phyloP scores from a whole-genome alignment of 2,113 vertebrate species.

The Lamprologus sp. region DNA sequence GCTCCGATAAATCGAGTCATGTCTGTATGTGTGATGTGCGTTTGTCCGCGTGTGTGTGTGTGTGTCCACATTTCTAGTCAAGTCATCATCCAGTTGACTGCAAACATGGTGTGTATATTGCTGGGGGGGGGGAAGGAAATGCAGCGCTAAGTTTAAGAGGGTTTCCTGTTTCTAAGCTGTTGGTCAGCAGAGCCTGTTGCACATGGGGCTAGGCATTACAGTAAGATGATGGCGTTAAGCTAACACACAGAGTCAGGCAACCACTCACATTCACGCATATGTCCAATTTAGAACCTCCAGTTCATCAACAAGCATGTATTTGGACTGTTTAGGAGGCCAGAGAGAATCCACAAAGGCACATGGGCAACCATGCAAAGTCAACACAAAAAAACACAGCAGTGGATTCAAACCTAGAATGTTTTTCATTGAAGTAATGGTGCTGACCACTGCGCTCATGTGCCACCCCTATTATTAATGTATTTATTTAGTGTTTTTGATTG shows the following conservation, averaged over 20 bases:
- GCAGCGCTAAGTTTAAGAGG: not conserved
- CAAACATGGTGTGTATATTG: not conserved
- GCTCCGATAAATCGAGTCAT: not conserved
- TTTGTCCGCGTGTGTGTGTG: rapidly evolving
- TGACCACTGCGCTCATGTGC: not conserved
- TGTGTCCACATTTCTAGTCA: not conserved
- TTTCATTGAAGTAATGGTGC: not conserved
- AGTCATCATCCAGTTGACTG: not conserved
- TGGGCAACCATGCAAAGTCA: not conserved
- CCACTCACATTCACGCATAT: not conserved
- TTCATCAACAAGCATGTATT: not conserved
- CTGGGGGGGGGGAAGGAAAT: not conserved
- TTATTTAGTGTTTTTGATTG: not conserved
- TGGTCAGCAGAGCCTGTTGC: not conserved
- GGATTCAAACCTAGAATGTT: not conserved
- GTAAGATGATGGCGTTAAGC: not conserved
- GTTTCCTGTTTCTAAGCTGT: not conserved
- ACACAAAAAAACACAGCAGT: not conserved
- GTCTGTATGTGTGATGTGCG: not conserved
- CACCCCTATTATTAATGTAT: not conserved
- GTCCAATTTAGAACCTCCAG: not conserved
- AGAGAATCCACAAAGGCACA: not conserved
- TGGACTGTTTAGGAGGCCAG: not conserved
- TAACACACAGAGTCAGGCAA: not conserved
- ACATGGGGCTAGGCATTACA: not conserved